phyloP scores from a whole-genome alignment of 2,113 vertebrate genomes.

The Anarrhichthys ocellatus region DNA sequence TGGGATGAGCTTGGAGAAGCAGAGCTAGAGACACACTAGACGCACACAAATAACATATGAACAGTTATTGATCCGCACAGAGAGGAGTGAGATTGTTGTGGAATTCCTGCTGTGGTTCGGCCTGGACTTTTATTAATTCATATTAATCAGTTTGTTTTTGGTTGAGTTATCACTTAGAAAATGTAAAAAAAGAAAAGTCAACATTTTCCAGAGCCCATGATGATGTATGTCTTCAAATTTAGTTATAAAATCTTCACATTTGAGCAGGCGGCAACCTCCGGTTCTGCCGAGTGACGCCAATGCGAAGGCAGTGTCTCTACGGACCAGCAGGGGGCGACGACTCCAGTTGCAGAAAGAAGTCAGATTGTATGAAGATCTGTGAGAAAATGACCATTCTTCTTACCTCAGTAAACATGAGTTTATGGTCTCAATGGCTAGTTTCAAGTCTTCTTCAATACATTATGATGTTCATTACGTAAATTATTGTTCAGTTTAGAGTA shows the following conservation, averaged over 20 bases:
- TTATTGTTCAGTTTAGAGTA: not conserved
- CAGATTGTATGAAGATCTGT: not conserved
- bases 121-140: not conserved
- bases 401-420: not conserved
- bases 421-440: not conserved
- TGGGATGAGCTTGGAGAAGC: slow-evolving; percentile 27
- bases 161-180: not conserved
- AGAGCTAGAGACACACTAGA: not conserved
- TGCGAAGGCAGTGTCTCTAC: not conserved
- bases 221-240: not conserved
- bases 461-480: not conserved
- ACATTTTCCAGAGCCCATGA: not conserved
- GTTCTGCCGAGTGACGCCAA: not conserved
- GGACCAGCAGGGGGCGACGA: not conserved
- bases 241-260: not conserved
- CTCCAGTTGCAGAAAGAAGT: not conserved
- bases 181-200: not conserved
- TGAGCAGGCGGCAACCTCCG: too few species aligned
- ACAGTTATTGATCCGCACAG: slow-evolving; percentile 1
- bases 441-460: not conserved
- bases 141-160: not conserved
- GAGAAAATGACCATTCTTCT: not conserved
- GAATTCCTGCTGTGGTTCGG: not conserved
- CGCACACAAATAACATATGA: not conserved
- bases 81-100: slow-evolving; percentile 4